Conservation (phyloP, 2,797 vertebrate species). For the Rhinogobio ventralis region DNA sequence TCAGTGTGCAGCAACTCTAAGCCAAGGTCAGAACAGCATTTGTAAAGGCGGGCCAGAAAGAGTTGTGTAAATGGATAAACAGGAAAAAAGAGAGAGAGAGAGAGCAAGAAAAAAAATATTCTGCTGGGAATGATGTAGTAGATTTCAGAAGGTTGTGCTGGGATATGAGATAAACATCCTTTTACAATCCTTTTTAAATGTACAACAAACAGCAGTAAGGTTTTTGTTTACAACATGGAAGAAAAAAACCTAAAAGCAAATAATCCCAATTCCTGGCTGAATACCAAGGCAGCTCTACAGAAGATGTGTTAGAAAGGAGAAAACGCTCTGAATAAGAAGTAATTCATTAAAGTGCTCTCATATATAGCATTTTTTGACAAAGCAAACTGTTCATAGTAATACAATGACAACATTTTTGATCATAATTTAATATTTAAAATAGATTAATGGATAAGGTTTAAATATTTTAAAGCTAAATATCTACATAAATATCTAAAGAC, state of each 20-base stretch:
- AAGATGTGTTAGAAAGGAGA: constrained; percentile 60
- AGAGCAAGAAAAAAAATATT: neutral
- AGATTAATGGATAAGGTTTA: neutral
- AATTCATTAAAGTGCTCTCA: neutral
- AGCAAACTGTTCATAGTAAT: neutral
- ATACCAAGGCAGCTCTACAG: constrained; percentile 21
- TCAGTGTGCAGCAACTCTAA: constrained; percentile 7
- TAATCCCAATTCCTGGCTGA: constrained; percentile 23
- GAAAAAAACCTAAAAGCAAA: constrained; percentile 11
- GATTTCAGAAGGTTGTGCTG: constrained; percentile 1
- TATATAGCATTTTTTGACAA: neutral
- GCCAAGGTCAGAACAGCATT: constrained; percentile 3
- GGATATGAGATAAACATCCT: neutral
- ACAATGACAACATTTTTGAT: neutral
- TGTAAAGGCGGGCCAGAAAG: neutral
- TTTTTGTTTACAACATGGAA: constrained; percentile 11
- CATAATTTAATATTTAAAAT: neutral
- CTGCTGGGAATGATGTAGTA: neutral
- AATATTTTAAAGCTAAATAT: neutral
- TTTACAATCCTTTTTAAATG: constrained; percentile 33
- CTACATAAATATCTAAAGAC: neutral
- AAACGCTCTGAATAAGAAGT: neutral
- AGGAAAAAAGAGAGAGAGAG: neutral
- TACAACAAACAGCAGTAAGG: neutral
- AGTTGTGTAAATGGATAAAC: neutral